These are phyloP conservation scores for Oconnorella tubifera DNA, from an alignment of 2,888 invertebrate genomes.

Conservation along the genomic window DNA sequence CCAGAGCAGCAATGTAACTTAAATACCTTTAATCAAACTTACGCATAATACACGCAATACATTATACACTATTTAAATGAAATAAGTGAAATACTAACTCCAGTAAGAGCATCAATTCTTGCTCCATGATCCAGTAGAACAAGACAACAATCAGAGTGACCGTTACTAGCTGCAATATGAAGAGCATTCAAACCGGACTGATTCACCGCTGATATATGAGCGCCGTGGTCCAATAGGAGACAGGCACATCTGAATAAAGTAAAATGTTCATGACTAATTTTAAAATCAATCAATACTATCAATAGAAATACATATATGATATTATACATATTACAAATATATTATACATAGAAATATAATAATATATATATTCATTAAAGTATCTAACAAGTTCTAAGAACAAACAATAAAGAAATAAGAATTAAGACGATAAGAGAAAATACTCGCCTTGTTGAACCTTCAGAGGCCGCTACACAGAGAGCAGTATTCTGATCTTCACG, in stretches of 20 bases:
- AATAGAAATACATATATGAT: too few relatives aligned
- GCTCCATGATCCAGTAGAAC: conserved; percentile 45
- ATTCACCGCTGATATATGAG: conserved; percentile 40
- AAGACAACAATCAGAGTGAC: conserved; percentile 42
- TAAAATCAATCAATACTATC: too few relatives aligned
- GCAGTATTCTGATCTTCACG: conserved; percentile 45
- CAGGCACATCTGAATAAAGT: conserved; percentile 40
- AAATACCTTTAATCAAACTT: too few relatives aligned
- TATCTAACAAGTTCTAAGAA: too few relatives aligned
- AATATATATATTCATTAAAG: too few relatives aligned
- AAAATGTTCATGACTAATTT: too few relatives aligned
- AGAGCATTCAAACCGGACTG: conserved; percentile 44
- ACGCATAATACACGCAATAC: too few relatives aligned
- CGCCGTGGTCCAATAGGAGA: conserved; percentile 42
- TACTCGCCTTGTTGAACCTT: conserved; percentile 42
- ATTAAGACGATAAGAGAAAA: neutral
- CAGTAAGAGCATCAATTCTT: conserved; percentile 39
- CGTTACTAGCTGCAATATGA: conserved; percentile 46
- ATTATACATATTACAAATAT: too few relatives aligned
- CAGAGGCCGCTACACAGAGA: conserved; percentile 44
- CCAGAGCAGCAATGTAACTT: too few relatives aligned
- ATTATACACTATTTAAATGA: too few relatives aligned
- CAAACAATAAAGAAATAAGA: conserved; percentile 4
- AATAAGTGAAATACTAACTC: too few relatives aligned
- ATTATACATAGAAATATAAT: too few relatives aligned